Base-by-base conservation (phyloP, 2,113 vertebrate species). In the Phodopus roborovskii region DNA sequence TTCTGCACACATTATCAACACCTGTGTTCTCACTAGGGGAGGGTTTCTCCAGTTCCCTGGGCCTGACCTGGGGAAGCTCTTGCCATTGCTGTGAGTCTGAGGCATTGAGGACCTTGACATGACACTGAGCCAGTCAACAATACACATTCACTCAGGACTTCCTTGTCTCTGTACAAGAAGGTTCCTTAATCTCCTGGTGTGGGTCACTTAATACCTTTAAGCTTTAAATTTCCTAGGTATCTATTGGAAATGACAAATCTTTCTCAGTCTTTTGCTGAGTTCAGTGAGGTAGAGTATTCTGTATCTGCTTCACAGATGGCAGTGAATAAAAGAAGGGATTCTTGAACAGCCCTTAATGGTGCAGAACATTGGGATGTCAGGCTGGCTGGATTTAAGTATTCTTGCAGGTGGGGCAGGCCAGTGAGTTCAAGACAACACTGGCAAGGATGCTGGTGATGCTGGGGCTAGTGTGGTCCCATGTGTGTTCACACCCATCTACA, bases 171-270 rank as follows among this genome's bases (percentile, higher is more conserved):
- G 8, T 15, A 84, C 16, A 19, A 45, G 82, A 64, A 84, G 82
- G 39, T 30, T 6, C 7, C 33, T 62, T 56, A 22, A 56, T 53
- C 26, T 50, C 13, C 10, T 75, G 12, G 11, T 24, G 66, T 24
- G 68, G 22, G 13, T 81, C 48, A 50, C 71, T 93, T 81, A 58
- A 77, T 92, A 24, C 84, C 73, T 87, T 81, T 89, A 71, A 96
- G 28, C n/a, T 88, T 92, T 85, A 33, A 19, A 91, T 96, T 73
- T 58, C 33, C 13, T 36, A 86, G 66, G 22, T 53, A 26, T 73
- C 74, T 58, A 85, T 7, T 60, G 17, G 78, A 81, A 89, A 53
- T 85, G 28, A 56, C 70, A 93, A 89, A 64, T 71, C 33, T 50
- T 85, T 86, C 89, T 75, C 24, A 77, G 66, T 56, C 28, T 30